Percentiles rank a stretch among this genome's conserved stretches.
Conservation (phyloP, 2,888 invertebrate genomes). For the Lasius platythorax region DNA sequence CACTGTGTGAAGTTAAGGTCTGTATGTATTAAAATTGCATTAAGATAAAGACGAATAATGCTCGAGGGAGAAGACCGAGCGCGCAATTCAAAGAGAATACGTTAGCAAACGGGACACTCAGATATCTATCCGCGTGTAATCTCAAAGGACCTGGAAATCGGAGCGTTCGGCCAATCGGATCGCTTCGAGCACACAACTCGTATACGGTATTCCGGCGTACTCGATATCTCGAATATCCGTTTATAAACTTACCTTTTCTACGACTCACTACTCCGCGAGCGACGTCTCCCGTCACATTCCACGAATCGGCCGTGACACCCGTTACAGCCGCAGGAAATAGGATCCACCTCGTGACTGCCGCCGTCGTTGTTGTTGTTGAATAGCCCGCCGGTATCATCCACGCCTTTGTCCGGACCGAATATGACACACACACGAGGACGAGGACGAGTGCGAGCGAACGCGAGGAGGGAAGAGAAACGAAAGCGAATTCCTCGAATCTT, state of each 20-base stretch:
- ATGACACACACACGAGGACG: neutral
- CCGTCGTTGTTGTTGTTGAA: slow-evolving; percentile 22
- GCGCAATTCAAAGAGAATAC: slow-evolving; percentile 22
- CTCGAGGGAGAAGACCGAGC: neutral
- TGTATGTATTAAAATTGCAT: neutral
- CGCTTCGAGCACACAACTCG: slow-evolving; percentile 12
- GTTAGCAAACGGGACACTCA: slow-evolving; percentile 34
- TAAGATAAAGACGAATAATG: neutral
- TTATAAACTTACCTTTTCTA: slow-evolving; percentile 68
- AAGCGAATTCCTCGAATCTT: neutral
- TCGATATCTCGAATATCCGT: slow-evolving; percentile 3
- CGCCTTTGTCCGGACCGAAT: slow-evolving; percentile 44
- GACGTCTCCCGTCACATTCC: slow-evolving; percentile 73
- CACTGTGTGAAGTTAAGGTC: neutral
- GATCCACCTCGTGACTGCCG: slow-evolving; percentile 51
- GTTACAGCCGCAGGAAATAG: slow-evolving; percentile 43
- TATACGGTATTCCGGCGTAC: neutral
- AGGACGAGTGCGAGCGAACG: neutral
- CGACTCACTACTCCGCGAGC: slow-evolving; percentile 65
- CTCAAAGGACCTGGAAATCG: slow-evolving; percentile 26
- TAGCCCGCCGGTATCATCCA: slow-evolving; percentile 61
- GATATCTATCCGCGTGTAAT: slow-evolving; percentile 11
- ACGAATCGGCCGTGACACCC: slow-evolving; percentile 62
- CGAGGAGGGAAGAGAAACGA: neutral
- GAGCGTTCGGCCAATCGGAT: slow-evolving; percentile 20